phyloP scores from a whole-genome alignment of 1,140 invertebrate species.

The Macrocentrus cingulum region DNA sequence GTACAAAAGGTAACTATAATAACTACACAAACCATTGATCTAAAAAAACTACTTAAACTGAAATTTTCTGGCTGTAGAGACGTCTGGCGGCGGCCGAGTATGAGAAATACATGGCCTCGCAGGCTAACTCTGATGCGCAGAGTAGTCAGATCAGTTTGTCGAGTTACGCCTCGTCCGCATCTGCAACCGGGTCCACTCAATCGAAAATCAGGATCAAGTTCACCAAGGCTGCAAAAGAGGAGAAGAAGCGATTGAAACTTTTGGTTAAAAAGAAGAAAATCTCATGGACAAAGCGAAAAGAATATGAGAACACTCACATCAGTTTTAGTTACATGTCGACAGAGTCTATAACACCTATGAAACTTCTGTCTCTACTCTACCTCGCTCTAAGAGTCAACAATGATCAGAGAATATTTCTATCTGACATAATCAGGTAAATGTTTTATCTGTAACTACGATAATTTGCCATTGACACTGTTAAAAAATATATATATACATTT shows the following conservation, averaged over 20 bases:
- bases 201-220: conserved; percentile 41
- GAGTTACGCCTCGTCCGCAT: conserved; percentile 40
- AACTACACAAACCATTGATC: conserved; percentile 13
- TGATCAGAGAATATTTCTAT: conserved; percentile 62
- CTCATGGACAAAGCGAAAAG: conserved; percentile 15
- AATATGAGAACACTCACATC: conserved; percentile 36
- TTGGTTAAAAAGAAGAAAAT: conserved; percentile 44
- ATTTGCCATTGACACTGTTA: conserved; percentile 19
- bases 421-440: conserved; percentile 61
- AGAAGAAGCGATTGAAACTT: conserved; percentile 41
- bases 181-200: too few relatives aligned
- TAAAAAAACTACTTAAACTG: conserved; percentile 25
- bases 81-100: conserved; percentile 47
- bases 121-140: conserved; percentile 43
- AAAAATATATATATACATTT: conserved; percentile 19
- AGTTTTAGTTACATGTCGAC: conserved; percentile 41
- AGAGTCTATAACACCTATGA: conserved; percentile 50
- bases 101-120: conserved; percentile 42
- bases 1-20: conserved; percentile 39
- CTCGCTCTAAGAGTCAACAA: conserved; percentile 62
- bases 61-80: conserved; percentile 33
- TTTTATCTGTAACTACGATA: conserved; percentile 4
- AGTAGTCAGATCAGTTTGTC: conserved; percentile 42
- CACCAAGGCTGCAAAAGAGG: conserved; percentile 45
- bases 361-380: conserved; percentile 59